Percentiles rank a stretch among this genome's conserved stretches.
Conservation (phyloP, 2,113 vertebrate genomes). For the Cisticola juncidis region DNA sequence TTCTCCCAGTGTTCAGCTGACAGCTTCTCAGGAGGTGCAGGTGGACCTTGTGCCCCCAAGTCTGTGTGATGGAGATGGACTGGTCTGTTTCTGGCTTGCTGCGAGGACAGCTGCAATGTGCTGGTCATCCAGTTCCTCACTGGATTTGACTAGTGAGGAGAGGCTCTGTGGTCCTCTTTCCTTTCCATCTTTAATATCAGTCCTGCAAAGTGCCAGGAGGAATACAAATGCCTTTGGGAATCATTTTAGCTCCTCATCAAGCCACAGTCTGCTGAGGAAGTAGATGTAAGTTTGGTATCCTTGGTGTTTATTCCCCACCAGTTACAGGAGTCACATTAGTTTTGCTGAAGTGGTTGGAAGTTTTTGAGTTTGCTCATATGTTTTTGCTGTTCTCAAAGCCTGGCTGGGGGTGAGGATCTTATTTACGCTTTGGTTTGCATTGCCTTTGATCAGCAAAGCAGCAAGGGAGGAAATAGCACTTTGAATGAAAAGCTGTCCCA, state of each 20-base stretch:
- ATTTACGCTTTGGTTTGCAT: background rate
- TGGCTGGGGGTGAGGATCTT: constrained; percentile 1
- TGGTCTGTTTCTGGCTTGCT: background rate
- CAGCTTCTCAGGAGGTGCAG: background rate
- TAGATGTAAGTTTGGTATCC: background rate
- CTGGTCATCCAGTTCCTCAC: background rate
- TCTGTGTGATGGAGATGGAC: background rate
- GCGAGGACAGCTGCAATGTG: background rate
- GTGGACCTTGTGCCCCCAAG: background rate
- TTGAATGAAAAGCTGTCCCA: background rate
- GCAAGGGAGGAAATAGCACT: background rate
- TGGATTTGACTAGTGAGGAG: background rate
- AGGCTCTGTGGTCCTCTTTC: background rate
- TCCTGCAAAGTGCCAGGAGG: background rate
- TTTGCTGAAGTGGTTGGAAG: background rate
- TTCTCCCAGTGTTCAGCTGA: background rate
- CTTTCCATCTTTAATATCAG: background rate
- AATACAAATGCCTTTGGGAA: constrained; percentile 12
- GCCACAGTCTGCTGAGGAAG: background rate
- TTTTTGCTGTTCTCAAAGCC: constrained; percentile 17
- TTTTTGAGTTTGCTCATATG: background rate
- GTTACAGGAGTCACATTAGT: background rate
- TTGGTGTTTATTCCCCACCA: background rate
- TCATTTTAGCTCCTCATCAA: background rate
- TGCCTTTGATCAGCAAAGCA: constrained; percentile 25